Evolutionary conservation across 2,888 invertebrate genomes (phyloP).

Genomic region (Drosophila lutescens): DNA sequence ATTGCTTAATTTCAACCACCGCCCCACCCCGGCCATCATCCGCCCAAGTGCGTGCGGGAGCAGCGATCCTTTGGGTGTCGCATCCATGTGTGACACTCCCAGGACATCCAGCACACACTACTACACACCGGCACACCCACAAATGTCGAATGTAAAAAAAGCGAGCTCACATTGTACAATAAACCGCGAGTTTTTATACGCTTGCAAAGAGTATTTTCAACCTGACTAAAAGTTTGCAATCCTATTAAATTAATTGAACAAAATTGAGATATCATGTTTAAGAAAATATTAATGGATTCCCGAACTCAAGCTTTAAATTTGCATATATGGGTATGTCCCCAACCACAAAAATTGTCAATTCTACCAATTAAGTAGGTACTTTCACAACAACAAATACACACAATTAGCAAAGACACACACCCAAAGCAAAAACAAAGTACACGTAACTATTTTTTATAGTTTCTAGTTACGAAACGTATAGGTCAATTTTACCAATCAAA

Average conservation of each 20-base stretch:
- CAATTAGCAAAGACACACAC: no score
- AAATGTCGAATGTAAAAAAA: slow-evolving; percentile 67
- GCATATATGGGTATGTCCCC: no score
- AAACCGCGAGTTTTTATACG: slow-evolving; percentile 24
- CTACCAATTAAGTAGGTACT: no score
- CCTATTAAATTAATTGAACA: slow-evolving; percentile 1
- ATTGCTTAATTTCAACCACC: slow-evolving; percentile 70
- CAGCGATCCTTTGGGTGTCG: slow-evolving; percentile 26
- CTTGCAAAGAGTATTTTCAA: slow-evolving; percentile 9
- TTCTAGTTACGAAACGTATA: no score
- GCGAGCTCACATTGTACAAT: slow-evolving; percentile 26
- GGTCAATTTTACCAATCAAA: no score
- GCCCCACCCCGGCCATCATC: slow-evolving; percentile 12
- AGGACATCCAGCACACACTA: slow-evolving; percentile 26
- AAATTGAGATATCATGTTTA: background rate
- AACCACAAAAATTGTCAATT: no score
- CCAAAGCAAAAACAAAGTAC: no score
- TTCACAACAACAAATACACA: no score
- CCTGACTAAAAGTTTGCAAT: slow-evolving; percentile 4
- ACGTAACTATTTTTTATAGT: no score
- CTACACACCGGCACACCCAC: slow-evolving; percentile 37
- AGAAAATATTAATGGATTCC: slow-evolving; percentile 5
- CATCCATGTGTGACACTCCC: slow-evolving; percentile 62
- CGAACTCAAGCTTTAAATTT: background rate
- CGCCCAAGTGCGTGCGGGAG: slow-evolving; percentile 48